A percentile compares a stretch with the other conserved stretches of the same genome.
These are phyloP conservation scores for Aphis craccivora DNA, from an alignment of 1,140 invertebrate genomes.

Conservation along the genomic window DNA sequence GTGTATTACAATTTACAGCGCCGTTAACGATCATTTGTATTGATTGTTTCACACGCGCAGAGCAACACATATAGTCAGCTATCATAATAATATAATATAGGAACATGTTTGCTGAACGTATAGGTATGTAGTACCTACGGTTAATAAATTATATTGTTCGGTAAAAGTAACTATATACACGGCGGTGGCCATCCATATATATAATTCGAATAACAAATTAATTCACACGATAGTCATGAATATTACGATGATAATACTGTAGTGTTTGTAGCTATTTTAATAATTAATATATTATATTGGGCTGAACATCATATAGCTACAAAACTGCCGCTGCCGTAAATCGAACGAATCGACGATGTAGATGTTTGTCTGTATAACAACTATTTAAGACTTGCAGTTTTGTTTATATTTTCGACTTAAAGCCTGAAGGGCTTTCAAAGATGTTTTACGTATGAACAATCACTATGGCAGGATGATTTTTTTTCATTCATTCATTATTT, in stretches of 20 bases:
- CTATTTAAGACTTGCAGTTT: not conserved
- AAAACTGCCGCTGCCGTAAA: not conserved
- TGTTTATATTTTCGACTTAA: not conserved
- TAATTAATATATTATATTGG: not conserved
- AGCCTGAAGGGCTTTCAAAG: not conserved
- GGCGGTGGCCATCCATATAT: not conserved
- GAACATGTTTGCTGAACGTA: not conserved
- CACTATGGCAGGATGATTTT: too few species aligned
- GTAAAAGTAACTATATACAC: not conserved
- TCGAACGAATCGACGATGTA: not conserved
- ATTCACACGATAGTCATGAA: not conserved
- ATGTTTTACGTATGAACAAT: not conserved
- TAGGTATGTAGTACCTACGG: not conserved
- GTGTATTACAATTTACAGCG: not conserved
- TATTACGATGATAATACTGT: not conserved
- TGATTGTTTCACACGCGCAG: not conserved
- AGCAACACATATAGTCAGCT: not conserved
- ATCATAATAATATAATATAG: not conserved
- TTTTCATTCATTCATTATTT: too few species aligned
- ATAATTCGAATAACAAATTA: slow-evolving; percentile 4
- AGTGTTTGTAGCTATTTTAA: not conserved
- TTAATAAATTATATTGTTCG: slow-evolving; percentile 13
- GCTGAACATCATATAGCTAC: not conserved
- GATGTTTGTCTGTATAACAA: not conserved
- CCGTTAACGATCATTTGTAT: slow-evolving; percentile 3